phyloP scores from a whole-genome alignment of 2,888 invertebrate genomes.

The Herminia tarsipennalis region DNA sequence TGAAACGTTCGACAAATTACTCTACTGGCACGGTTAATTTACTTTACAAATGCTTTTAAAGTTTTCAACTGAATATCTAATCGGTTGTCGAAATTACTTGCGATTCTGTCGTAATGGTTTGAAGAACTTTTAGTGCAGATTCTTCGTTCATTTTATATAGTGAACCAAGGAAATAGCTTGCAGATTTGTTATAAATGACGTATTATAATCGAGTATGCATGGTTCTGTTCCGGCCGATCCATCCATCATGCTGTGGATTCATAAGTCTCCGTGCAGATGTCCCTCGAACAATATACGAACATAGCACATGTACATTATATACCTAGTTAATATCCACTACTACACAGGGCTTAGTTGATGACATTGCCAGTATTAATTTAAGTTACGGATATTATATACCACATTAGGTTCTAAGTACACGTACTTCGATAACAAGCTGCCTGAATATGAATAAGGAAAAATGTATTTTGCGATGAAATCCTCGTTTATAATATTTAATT shows the following conservation, averaged over 20 bases:
- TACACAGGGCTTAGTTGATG: conserved; percentile 46
- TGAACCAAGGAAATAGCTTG: neutral
- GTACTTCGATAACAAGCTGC: too few species aligned
- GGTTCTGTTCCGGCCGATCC: conserved; percentile 54
- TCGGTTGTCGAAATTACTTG: conserved; percentile 46
- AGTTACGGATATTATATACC: too few species aligned
- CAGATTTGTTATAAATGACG: conserved; percentile 25
- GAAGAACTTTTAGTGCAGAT: conserved; percentile 7
- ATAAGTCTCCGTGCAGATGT: conserved; percentile 74
- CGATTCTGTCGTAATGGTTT: conserved; percentile 21
- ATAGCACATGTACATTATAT: conserved; percentile 50
- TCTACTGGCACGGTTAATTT: conserved; percentile 69
- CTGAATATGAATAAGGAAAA: too few species aligned
- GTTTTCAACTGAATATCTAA: conserved; percentile 60
- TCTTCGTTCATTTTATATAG: neutral
- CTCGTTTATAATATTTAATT: too few species aligned
- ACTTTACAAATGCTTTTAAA: conserved; percentile 73
- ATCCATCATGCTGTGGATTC: conserved; percentile 79
- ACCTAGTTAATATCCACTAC: conserved; percentile 38
- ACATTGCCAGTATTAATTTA: conserved; percentile 52
- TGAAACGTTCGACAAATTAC: conserved; percentile 70
- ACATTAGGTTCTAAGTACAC: too few species aligned
- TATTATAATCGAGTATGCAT: conserved; percentile 36
- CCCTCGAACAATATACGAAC: conserved; percentile 65
- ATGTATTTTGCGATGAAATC: too few species aligned